Percentiles rank a stretch among this genome's conserved stretches.
These are phyloP conservation scores for Mustela erminea DNA, from an alignment of 2,797 vertebrate genomes.

Conservation along the genomic window DNA sequence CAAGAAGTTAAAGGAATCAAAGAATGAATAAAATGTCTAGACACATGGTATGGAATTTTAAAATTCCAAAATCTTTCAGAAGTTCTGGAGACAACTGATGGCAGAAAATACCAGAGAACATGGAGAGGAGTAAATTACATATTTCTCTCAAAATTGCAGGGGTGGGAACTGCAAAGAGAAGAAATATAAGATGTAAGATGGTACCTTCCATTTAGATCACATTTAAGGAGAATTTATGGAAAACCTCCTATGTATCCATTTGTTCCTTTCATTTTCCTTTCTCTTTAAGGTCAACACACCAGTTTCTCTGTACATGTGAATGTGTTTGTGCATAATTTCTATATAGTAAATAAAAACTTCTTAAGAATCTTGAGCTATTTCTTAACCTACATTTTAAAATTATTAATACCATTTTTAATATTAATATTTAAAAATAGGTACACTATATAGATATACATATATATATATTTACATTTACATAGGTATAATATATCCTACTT, in stretches of 20 bases:
- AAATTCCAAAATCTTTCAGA: neutral
- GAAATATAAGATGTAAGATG: neutral
- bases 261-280: neutral
- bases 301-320: neutral
- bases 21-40: neutral
- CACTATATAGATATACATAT: neutral
- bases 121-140: neutral
- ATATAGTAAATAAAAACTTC: neutral
- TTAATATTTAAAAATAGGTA: neutral
- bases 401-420: neutral
- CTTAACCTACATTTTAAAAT: neutral
- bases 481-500: neutral
- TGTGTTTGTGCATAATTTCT: neutral
- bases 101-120: neutral
- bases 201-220: neutral
- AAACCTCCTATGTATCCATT: neutral
- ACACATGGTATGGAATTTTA: neutral
- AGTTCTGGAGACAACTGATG: neutral
- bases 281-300: neutral
- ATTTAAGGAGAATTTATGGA: neutral
- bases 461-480: neutral
- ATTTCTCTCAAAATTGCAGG: neutral
- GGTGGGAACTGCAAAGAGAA: neutral
- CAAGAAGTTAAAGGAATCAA: neutral
- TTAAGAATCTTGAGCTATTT: neutral